Evolutionary conservation across 1,140 invertebrate genomes (phyloP), one percentile per base, ranked within the genome.

Genomic region (Papilio polyxenes): DNA sequence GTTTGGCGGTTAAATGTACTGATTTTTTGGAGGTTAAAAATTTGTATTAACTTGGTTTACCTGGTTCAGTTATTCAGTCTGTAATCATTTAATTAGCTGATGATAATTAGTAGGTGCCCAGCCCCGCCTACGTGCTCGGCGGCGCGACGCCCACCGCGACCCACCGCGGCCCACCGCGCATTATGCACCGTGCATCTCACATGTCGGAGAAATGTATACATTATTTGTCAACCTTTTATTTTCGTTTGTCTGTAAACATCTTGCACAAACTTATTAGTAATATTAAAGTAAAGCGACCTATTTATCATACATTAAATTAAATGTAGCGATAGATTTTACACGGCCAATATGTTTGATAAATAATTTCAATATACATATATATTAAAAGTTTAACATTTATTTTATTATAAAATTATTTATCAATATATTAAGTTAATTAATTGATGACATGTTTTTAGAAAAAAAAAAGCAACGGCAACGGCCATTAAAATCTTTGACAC

Each of bases 61-160:
- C 6, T 40, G 49, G 13, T 75, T 59, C 37, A 75, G 75, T 81
- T 75, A 48, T 83, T 84, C 80, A 84, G 77, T 83, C 74, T 78
- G 69, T 82, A 82, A 83, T 82, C 56, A 48, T 69, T 69, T 80
- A 80, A 80, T 81, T 83, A 83, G 83, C 69, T 53, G 62, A 84
- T 83, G 83, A 86, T 87, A 86, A 87, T 85, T 84, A 85, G 83
- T 85, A 83, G 84, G 82, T 78, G 78, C 83, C 83, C 17, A n/a
- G 56, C 17, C 82, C 81, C 85, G 87, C 86, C 86, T 82, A 86
- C 85, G 74, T 40, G 37, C 13, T 80, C 78, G 78, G 11, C 56
- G 75, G 17, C 20, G 75, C 59, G 15, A 53, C 51, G 51, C 53
- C 20, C 23, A 20, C 75, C 69, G 80, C 75, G 59, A 77, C 87